Evolutionary conservation across 2,888 invertebrate species (phyloP), one percentile per base, ranked within the genome.

Genomic region (Magallana nippona): DNA sequence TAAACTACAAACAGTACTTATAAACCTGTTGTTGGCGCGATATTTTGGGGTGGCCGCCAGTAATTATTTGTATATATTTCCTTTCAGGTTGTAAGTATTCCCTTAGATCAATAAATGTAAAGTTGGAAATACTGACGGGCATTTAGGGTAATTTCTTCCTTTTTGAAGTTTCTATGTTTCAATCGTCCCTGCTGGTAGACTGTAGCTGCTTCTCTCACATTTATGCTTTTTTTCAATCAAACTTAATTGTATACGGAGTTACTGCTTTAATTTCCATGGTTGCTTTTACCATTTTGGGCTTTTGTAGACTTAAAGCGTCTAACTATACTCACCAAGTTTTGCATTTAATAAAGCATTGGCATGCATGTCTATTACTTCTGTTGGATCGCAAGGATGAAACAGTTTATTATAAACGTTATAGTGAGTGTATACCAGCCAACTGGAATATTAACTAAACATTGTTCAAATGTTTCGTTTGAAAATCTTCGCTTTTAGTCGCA

Each of bases 11-110:
- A 13, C 3, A 71, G 44, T 44, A 44, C 44, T 44, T 44, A 71
- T 32, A 71, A 22, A 19, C 3, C 8, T 44, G 44, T 44, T 27
- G 71, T 32, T 13, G 63, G 71, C 71, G 63, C 10, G 60, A 22
- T 63, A 3, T 63, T 15, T 32, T 32, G 13, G 22, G 22, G 22
- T 71, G 71, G 13, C 15, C 71, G 71, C 71, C 71, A 71, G 71
- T 71, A 27, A 71, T 27, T 19, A 13, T 27, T 15, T 71, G 13
- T 71, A 27, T 71, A n/a, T 81, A 71, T 82, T 55, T 82, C 44
- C 55, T 82, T 82, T n/a, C 82, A 82, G 82, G 82, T 82, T 82
- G 82, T 82, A 82, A 82, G 82, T 82, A 82, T 82, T 32, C 2
- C 82, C 71, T 71, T 81, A 60, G 44, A 22, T 82, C 60, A 71